These are phyloP conservation scores for Heteromurus nitidus DNA, from an alignment of 2,888 invertebrate species.

Conservation along the genomic window DNA sequence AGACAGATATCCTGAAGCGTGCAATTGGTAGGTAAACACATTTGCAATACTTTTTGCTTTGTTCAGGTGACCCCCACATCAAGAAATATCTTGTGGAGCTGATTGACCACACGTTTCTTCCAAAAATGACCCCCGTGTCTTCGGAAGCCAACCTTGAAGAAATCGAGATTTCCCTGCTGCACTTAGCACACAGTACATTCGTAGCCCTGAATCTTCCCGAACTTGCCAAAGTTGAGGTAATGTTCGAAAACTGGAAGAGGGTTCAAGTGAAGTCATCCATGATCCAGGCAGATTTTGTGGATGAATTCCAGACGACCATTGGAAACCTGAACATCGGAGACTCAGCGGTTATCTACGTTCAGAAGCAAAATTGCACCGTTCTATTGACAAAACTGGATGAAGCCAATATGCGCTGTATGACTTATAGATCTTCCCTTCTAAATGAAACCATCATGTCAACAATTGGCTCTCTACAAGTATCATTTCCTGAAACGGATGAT, in stretches of 20 bases:
- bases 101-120: too few relatives aligned
- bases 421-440: neutral
- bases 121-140: too few relatives aligned
- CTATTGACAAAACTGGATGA: neutral
- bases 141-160: too few relatives aligned
- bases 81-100: too few relatives aligned
- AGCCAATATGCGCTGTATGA: neutral
- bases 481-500: conserved; percentile 2
- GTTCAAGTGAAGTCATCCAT: neutral
- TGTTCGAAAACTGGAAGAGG: neutral
- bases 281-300: neutral
- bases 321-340: neutral
- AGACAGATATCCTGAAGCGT: too few relatives aligned
- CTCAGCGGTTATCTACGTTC: neutral
- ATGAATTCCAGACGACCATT: neutral
- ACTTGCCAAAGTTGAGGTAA: neutral
- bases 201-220: neutral
- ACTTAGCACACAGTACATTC: too few relatives aligned
- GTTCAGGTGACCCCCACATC: too few relatives aligned
- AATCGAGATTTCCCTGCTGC: too few relatives aligned
- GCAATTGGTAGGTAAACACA: too few relatives aligned
- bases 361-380: conserved; percentile 1
- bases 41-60: too few relatives aligned
- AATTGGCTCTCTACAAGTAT: neutral
- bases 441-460: conserved; percentile 7